These are phyloP conservation scores for Callipepla californica DNA, from an alignment of 2,113 vertebrate species.

Conservation along the genomic window DNA sequence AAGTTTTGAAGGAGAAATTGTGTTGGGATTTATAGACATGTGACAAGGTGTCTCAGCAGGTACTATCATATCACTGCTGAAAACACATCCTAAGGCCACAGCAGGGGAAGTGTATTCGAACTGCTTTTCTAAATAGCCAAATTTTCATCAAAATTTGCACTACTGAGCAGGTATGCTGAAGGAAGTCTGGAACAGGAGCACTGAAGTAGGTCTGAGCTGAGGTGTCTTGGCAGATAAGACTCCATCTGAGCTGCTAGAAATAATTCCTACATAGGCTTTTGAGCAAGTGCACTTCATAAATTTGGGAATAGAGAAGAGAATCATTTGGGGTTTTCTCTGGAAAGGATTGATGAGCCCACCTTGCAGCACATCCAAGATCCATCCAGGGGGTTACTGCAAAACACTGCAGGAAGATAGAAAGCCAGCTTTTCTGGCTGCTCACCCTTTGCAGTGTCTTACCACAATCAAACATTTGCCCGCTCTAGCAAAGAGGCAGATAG, in stretches of 20 bases:
- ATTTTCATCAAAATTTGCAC: background rate
- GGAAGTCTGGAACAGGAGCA: background rate
- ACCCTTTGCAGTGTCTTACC: background rate
- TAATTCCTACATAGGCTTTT: background rate
- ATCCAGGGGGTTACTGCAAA: background rate
- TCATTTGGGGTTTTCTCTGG: background rate
- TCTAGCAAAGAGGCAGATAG: background rate
- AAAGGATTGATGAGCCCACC: background rate
- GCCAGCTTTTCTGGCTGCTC: background rate
- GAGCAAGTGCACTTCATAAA: background rate
- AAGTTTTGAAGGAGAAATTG: constrained; percentile 25
- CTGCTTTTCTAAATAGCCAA: background rate
- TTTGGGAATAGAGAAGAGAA: background rate
- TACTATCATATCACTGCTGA: background rate
- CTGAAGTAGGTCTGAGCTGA: background rate
- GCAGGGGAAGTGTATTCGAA: background rate
- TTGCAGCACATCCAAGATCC: background rate
- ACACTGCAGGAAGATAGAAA: background rate
- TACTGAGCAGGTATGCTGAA: background rate
- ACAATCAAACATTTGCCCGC: background rate
- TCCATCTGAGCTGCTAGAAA: background rate
- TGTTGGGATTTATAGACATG: constrained; percentile 21
- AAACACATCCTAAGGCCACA: background rate
- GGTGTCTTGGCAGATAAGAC: background rate
- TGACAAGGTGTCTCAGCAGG: background rate